Percentiles rank a stretch among this genome's conserved stretches.
Evolutionary conservation across 2,113 vertebrate species (phyloP).

Genomic region (Hiodon tergisus): DNA sequence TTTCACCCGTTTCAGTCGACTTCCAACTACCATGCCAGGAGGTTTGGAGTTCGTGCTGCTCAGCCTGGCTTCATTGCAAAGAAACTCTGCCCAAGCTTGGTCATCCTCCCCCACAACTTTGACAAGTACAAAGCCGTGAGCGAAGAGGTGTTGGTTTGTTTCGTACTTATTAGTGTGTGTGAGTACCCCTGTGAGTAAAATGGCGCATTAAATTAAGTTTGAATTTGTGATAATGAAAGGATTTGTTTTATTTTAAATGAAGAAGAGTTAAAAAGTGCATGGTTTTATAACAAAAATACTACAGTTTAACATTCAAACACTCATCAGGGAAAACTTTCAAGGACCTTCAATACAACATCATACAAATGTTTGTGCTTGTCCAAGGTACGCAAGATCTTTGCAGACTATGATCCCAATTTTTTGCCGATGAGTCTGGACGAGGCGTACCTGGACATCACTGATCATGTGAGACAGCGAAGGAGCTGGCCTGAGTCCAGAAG

Average conservation of each 20-base stretch:
- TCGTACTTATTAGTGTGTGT: neutral
- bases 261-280: too few relatives aligned
- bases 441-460: constrained; percentile 91
- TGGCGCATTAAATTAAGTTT: too few relatives aligned
- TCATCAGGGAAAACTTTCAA: too few relatives aligned
- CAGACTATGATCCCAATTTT: constrained; percentile 86
- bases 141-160: constrained; percentile 66
- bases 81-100: constrained; percentile 84
- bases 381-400: constrained; percentile 83
- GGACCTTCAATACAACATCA: too few relatives aligned
- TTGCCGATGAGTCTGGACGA: constrained; percentile 91
- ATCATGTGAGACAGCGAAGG: constrained; percentile 77
- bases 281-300: too few relatives aligned
- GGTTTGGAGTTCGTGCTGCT: constrained; percentile 88
- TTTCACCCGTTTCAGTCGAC: constrained; percentile 72
- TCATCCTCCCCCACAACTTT: constrained; percentile 85
- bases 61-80: constrained; percentile 98
- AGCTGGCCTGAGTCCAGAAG: constrained; percentile 77
- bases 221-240: too few relatives aligned
- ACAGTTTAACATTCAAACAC: too few relatives aligned
- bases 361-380: constrained; percentile 23
- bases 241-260: too few relatives aligned
- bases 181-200: too few relatives aligned
- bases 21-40: constrained; percentile 92
- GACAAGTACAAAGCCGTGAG: constrained; percentile 86